Base-by-base conservation (phyloP, 2,888 invertebrate genomes). In the Zhuqinia jingwanae region DNA sequence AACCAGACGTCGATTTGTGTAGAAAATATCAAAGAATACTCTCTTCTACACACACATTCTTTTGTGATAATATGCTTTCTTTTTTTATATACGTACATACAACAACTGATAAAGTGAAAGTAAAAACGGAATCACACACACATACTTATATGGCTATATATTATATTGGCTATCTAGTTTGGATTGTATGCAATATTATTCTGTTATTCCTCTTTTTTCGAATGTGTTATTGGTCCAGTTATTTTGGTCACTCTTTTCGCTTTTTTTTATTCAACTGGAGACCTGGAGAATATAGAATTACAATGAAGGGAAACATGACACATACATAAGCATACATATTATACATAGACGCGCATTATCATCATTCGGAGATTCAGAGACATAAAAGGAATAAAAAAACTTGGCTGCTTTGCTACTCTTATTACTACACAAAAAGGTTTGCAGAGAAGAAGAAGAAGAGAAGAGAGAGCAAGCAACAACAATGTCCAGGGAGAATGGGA, bases 271-370 rank as follows among this genome's bases (percentile, higher is more conserved):
- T 73, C 60, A 85, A 60, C 73, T 60, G 25, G 78, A 78, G 78
- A 77, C 85, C 78, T 73, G 65, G 85, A 75, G 85, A 79, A 63
- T 79, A 85, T 85, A 85, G 73, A 85, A 85, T 85, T 85, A 85
- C 85, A 75, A 77, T 47, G 42, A 68, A 77, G n/a, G n/a, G 36
- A 68, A 73, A 83, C 17, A 68, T 53, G 77, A 77, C 77, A 68
- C 76, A 81, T 81, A 81, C 76, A 81, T 81, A 81, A 76, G 82
- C 82, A 76, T 83, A 76, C 82, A 76, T 60, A 42, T n/a, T n/a
- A n/a, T n/a, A n/a, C n/a, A n/a, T n/a, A n/a, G n/a, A n/a, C n/a
- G n/a, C 56, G 58, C 84, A 84, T 68, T 84, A 84, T 77, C 68
- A 77, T 84, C 82, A n/a, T 53, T 17, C 63, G 25, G n/a, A n/a